Evolutionary conservation across 2,113 vertebrate genomes (phyloP), one percentile per base, ranked within the genome.

Genomic region (Phainopepla nitens): DNA sequence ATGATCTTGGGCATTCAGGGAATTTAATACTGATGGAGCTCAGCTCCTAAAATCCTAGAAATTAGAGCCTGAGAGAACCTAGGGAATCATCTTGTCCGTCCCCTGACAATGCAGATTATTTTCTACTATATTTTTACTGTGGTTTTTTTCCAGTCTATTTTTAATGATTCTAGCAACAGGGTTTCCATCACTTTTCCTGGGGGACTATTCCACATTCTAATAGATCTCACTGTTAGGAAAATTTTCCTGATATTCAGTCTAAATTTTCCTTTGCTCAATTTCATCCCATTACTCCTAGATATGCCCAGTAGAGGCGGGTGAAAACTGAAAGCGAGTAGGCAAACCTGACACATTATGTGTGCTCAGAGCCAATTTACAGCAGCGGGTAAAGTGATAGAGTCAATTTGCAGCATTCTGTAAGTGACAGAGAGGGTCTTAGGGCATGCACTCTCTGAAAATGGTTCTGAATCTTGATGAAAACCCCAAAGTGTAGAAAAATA

Each of bases 301-400:
- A 94, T 96, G 97, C 96, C 97, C 96, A 94, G 96, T 87, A 92
- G 97, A 97, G 94, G 87, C 4, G 77, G 89, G 92, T 94, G 97
- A 96, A 97, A 96, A 95, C 96, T 94, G 95, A 93, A 96, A 97
- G 94, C 82, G 93, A 97, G 96, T 96, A 97, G 97, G 93, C 93
- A 97, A 96, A 95, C 90, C 89, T 94, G 93, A 96, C 94, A 94
- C 93, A 96, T 95, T 96, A 90, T 94, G 93, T 96, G 96, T 95
- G 92, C 95, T 97, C 97, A 94, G 92, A 97, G 96, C 92, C 96
- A 97, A 97, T 97, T 97, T 97, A 92, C 96, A 97, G 96, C 96
- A 97, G 96, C 41, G 0, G 90, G 96, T 89, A 96, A 95, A 97
- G 92, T 94, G 97, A 96, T 92, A 93, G 95, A 96, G 90, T 96